Evolutionary conservation across 2,113 vertebrate genomes (phyloP), one percentile per base, ranked within the genome.

Genomic region (Halcyon malimbica): DNA sequence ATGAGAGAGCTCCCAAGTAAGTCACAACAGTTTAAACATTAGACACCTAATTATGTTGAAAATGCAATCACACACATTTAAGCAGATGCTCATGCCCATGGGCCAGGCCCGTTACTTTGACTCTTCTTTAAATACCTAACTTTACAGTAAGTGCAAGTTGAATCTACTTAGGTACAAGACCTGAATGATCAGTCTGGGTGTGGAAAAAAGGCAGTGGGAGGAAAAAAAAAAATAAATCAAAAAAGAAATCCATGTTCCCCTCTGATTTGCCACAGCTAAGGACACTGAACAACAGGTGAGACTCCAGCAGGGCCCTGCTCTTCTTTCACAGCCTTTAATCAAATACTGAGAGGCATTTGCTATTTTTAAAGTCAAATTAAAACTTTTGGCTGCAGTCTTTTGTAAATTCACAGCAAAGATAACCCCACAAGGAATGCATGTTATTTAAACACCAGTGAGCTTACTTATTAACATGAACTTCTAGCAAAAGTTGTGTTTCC

Each of bases 401-500:
- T 60, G 63, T 37, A 89, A 96, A 81, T 60, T 37, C 15, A 4
- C 57, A 69, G 65, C 1, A 3, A 85, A 92, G 89, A 82, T 76
- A 95, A 92, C 60, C 76, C n/a, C 59, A 37, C 51, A 42, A 87
- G 89, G 94, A 96, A 92, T 69, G 69, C 9, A 15, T 42, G 53
- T 70, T 91, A 84, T 91, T 93, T 84, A 74, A 77, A 89, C 87
- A 85, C 54, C 26, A 19, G 74, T 3, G 31, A 92, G 92, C 48
- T 95, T 96, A 96, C 96, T 96, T 65, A 96, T 96, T 96, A 96
- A 95, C 70, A 0, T 0, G 4, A 85, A 82, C 86, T 89, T 89
- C 77, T 16, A 85, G 65, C 56, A 78, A 59, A 90, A 87, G 79
- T 51, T 64, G 31, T 10, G 51, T 29, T 93, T 95, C 90, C 12